Percentiles rank a stretch among this genome's conserved stretches.
Conservation (phyloP, 2,888 invertebrate genomes). For the Eupeodes luniger region DNA sequence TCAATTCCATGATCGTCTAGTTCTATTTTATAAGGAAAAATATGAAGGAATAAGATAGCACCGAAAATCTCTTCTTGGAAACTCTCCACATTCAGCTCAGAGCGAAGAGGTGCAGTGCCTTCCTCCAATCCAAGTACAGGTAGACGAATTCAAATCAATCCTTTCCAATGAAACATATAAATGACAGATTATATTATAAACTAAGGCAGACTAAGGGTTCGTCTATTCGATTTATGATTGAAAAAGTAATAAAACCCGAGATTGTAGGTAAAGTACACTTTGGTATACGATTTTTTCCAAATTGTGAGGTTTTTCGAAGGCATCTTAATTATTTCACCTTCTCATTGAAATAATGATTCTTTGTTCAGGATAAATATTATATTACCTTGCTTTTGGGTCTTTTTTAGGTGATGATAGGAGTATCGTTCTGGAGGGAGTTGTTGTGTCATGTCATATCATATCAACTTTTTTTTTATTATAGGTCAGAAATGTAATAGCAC, state of each 20-base stretch:
- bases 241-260: constrained; percentile 26
- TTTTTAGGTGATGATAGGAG: background rate
- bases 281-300: no score
- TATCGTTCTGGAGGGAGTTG: background rate
- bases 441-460: constrained; percentile 37
- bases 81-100: background rate
- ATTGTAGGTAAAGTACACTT: background rate
- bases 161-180: constrained; percentile 47
- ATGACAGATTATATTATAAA: constrained; percentile 30
- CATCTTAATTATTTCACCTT: constrained; percentile 52
- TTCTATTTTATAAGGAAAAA: constrained; percentile 52
- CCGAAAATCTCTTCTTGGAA: background rate
- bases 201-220: constrained; percentile 18
- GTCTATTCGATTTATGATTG: constrained; percentile 32
- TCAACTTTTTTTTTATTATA: constrained; percentile 31
- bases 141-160: constrained; percentile 46
- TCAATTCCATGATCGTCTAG: constrained; percentile 30
- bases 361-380: constrained; percentile 10
- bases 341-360: constrained; percentile 12
- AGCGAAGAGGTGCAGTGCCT: no score
- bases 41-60: background rate
- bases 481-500: constrained; percentile 9
- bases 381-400: constrained; percentile 9
- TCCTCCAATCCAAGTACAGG: constrained; percentile 4
- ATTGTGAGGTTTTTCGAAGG: constrained; percentile 25